phyloP scores from a whole-genome alignment of 2,113 vertebrate genomes.

The Paramormyrops kingsleyae region DNA sequence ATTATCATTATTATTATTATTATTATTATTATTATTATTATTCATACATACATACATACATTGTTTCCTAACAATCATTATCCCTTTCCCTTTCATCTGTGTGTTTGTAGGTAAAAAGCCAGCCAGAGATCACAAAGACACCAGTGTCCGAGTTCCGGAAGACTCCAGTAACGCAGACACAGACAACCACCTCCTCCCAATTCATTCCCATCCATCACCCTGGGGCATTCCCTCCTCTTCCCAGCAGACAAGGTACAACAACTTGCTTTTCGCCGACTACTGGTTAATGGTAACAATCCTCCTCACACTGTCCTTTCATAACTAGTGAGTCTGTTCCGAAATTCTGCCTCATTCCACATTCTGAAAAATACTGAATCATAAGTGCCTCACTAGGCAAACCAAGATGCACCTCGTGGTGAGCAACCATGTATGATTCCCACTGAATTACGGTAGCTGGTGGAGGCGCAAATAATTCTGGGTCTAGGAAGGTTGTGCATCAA shows the following conservation, averaged over 20 bases:
- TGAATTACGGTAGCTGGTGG: not conserved
- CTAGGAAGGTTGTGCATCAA: not conserved
- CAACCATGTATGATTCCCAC: not conserved
- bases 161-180: conserved; percentile 80
- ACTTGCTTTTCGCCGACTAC: not conserved
- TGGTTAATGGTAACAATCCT: not conserved
- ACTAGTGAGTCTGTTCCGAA: not conserved
- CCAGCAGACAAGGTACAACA: conserved; percentile 78
- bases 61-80: not conserved
- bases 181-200: conserved; percentile 80
- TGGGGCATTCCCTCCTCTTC: conserved; percentile 91
- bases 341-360: not conserved
- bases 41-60: not conserved
- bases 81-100: not conserved
- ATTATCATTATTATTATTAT: not conserved
- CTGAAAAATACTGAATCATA: not conserved
- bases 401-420: not conserved
- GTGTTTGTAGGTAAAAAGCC: conserved; percentile 75
- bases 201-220: conserved; percentile 97
- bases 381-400: not conserved
- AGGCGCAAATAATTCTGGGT: not conserved
- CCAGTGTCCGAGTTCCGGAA: conserved; percentile 90
- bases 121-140: conserved; percentile 85
- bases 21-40: not conserved
- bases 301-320: not conserved